phyloP scores from a whole-genome alignment of 1,140 invertebrate genomes.

The Drosophila pseudoobscura region DNA sequence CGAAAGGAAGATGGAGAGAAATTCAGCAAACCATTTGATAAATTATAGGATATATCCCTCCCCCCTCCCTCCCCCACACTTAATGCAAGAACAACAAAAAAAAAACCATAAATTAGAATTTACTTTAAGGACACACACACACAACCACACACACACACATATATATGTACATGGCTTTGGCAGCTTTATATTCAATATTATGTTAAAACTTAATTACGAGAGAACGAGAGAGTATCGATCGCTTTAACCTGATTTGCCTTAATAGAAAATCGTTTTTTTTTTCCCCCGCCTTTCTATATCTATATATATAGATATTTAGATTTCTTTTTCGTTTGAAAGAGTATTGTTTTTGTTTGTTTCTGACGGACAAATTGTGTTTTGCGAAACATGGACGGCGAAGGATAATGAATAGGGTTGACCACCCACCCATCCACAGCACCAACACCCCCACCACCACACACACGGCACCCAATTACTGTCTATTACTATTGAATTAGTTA shows the following conservation, averaged over 20 bases:
- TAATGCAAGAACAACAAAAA: background rate
- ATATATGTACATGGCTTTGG: constrained; percentile 48
- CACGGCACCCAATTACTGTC: background rate
- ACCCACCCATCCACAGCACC: background rate
- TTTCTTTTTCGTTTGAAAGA: constrained; percentile 12
- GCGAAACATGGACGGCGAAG: background rate
- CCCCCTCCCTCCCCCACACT: too few species aligned
- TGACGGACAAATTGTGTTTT: constrained; percentile 22
- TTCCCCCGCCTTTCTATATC: background rate
- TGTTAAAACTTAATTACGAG: constrained; percentile 45
- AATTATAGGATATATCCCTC: constrained; percentile 9
- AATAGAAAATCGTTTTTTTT: constrained; percentile 65
- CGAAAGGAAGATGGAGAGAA: background rate
- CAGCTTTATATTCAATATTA: constrained; percentile 63
- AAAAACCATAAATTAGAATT: constrained; percentile 27
- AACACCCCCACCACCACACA: constrained; percentile 2
- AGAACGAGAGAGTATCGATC: constrained; percentile 5
- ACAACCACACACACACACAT: constrained; percentile 28
- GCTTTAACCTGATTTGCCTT: constrained; percentile 73
- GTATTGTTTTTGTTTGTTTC: constrained; percentile 25
- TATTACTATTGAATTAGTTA: constrained; percentile 45
- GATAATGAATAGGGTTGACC: too few species aligned
- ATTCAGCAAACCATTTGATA: constrained; percentile 5
- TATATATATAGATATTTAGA: too few species aligned
- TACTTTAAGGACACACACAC: constrained; percentile 43